phyloP scores from a whole-genome alignment of 2,797 vertebrate genomes.

The Perodicticus potto region DNA sequence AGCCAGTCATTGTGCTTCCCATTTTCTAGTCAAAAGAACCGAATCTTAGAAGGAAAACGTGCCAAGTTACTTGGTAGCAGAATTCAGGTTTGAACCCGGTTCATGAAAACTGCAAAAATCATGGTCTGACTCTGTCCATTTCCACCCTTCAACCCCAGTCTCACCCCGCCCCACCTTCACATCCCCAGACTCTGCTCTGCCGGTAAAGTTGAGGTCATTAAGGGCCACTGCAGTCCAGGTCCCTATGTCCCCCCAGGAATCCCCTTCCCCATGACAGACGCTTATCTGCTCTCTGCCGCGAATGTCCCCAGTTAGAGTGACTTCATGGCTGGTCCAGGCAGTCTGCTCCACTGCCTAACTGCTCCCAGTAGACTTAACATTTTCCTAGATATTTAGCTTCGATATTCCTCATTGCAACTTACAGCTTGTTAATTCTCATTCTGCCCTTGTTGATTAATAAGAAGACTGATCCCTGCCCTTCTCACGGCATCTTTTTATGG shows the following conservation, averaged over 20 bases:
- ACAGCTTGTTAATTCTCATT: conserved; percentile 68
- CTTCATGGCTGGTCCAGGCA: conserved; percentile 39
- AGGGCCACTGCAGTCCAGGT: neutral
- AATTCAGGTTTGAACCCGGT: neutral
- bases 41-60: neutral
- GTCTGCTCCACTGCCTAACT: conserved; percentile 53
- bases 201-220: neutral
- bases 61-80: neutral
- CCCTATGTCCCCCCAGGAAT: neutral
- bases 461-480: conserved; percentile 50
- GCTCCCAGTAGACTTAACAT: conserved; percentile 47
- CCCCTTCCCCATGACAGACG: neutral
- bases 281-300: conserved; percentile 37
- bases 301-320: conserved; percentile 42
- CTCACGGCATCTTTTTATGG: conserved; percentile 60
- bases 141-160: neutral
- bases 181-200: neutral
- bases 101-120: neutral
- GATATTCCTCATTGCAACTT: conserved; percentile 55
- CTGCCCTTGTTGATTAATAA: conserved; percentile 61
- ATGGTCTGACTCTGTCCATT: neutral
- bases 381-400: conserved; percentile 62
- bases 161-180: neutral
- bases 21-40: neutral
- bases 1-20: neutral